Evolutionary conservation across 1,140 invertebrate genomes (phyloP).

Genomic region (Drosophila sechellia): DNA sequence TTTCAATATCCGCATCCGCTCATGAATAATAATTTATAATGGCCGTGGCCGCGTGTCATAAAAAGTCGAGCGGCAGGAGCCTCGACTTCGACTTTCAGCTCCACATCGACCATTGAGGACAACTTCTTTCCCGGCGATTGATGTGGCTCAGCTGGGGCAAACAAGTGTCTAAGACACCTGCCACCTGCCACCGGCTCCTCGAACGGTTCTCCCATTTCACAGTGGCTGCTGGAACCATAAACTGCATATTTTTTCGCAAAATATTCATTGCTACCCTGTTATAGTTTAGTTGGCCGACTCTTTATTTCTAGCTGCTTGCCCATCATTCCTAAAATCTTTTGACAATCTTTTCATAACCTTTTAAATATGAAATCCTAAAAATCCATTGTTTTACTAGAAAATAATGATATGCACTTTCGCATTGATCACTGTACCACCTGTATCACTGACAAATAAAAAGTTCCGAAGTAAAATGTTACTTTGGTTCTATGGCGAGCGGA

Average conservation of each 20-base stretch:
- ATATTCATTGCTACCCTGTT: too few relatives aligned
- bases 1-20: slow-evolving; percentile 82
- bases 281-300: too few relatives aligned
- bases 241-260: neutral
- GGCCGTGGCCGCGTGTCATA: slow-evolving; percentile 60
- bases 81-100: slow-evolving; percentile 11
- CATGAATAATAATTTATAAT: slow-evolving; percentile 83
- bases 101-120: slow-evolving; percentile 27
- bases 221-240: neutral
- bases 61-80: slow-evolving; percentile 21
- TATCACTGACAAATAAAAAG: slow-evolving; percentile 17
- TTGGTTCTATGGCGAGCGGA: slow-evolving; percentile 23
- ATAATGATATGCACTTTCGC: neutral
- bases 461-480: slow-evolving; percentile 17
- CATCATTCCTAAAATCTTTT: neutral
- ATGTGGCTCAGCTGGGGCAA: slow-evolving; percentile 39
- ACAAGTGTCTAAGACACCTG: slow-evolving; percentile 31
- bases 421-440: slow-evolving; percentile 10
- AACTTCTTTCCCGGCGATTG: slow-evolving; percentile 48
- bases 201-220: neutral
- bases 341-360: neutral
- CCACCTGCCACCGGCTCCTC: slow-evolving; percentile 4
- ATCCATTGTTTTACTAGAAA: too few relatives aligned
- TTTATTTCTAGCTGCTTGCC: neutral
- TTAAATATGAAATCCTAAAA: too few relatives aligned